These are phyloP conservation scores for Tapera naevia DNA, from an alignment of 2,797 vertebrate genomes.

Conservation along the genomic window DNA sequence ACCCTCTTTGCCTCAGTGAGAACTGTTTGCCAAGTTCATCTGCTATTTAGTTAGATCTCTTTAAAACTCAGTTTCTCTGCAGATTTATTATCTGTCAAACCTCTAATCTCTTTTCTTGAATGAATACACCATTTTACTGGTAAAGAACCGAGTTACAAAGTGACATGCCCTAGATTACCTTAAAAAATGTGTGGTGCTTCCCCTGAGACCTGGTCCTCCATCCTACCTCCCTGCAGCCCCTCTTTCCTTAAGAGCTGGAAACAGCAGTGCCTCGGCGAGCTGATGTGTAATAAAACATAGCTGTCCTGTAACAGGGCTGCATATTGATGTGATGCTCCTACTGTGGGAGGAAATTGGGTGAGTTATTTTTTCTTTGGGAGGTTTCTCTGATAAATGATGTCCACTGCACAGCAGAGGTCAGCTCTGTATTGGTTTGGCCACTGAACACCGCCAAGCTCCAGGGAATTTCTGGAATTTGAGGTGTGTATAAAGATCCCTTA, in stretches of 20 bases:
- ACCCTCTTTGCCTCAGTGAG: not conserved
- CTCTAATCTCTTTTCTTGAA: not conserved
- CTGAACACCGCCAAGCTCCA: not conserved
- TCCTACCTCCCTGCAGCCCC: not conserved
- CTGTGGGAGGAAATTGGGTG: not conserved
- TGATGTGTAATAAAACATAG: not conserved
- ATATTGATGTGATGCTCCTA: not conserved
- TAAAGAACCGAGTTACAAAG: not conserved
- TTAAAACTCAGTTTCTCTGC: not conserved
- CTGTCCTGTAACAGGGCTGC: accelerated
- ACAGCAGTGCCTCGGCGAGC: not conserved
- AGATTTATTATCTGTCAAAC: not conserved
- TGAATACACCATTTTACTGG: not conserved
- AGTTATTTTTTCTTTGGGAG: not conserved
- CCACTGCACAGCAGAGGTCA: not conserved
- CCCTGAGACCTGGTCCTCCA: not conserved
- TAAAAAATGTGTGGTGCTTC: not conserved
- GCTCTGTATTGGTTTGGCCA: not conserved
- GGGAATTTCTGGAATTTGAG: not conserved
- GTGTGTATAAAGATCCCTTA: not conserved
- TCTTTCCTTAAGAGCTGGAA: not conserved
- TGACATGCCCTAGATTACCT: not conserved
- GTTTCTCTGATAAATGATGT: not conserved
- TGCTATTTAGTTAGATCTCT: not conserved
- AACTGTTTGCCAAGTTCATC: not conserved